phyloP scores from a whole-genome alignment of 2,113 vertebrate species.

The Stegastes partitus region DNA sequence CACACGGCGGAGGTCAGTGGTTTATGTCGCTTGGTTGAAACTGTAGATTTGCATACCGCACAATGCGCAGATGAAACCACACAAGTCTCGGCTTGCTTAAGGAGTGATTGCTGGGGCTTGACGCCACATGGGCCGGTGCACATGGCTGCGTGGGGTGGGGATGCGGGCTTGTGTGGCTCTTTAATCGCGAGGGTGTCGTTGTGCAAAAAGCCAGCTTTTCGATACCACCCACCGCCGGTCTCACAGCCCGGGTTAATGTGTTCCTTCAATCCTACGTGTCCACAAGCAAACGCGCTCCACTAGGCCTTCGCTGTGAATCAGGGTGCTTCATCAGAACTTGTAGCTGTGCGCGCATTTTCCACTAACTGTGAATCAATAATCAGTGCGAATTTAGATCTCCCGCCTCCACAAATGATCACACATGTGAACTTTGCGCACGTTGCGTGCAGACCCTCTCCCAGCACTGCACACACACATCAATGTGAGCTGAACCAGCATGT shows the following conservation, averaged over 20 bases:
- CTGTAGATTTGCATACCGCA: constrained; percentile 13
- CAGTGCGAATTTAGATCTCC: constrained; percentile 5
- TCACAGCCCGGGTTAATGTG: constrained; percentile 53
- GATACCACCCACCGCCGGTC: constrained; percentile 61
- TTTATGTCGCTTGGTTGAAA: constrained; percentile 35
- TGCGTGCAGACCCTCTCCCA: constrained; percentile 5
- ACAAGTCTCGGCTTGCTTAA: constrained; percentile 48
- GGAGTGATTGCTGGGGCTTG: constrained; percentile 40
- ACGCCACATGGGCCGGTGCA: constrained; percentile 52
- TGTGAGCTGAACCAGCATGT: constrained; percentile 16
- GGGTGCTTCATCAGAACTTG: constrained; percentile 2
- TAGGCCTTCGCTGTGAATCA: constrained; percentile 21
- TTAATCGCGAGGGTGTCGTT: constrained; percentile 7
- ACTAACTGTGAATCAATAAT: constrained; percentile 36
- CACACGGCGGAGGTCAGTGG: background rate
- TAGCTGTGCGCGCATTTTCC: background rate
- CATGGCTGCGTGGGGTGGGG: constrained; percentile 31
- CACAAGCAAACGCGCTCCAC: constrained; percentile 38
- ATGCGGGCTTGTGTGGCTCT: background rate
- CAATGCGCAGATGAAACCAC: background rate
- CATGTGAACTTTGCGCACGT: constrained; percentile 24
- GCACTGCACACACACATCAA: constrained; percentile 4
- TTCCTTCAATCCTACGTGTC: no score
- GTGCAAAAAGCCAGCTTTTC: constrained; percentile 41
- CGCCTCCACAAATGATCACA: constrained; percentile 14